Percentiles rank a stretch among this genome's conserved stretches.
Conservation (phyloP, 2,797 vertebrate genomes). For the Yasuhikotakia modesta region DNA sequence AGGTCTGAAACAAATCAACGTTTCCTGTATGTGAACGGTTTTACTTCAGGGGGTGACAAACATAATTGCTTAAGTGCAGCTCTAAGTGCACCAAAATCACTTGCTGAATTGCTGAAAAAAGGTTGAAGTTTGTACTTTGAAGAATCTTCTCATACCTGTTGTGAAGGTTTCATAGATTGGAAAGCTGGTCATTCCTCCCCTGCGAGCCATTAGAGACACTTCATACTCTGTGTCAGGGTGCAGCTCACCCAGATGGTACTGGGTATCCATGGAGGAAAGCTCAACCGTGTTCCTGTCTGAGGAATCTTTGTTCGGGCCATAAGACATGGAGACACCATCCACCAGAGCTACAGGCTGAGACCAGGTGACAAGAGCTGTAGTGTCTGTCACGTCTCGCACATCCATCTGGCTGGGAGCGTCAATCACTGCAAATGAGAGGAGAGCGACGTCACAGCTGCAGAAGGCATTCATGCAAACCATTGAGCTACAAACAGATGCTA, state of each 20-base stretch:
- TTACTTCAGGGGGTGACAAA: not conserved
- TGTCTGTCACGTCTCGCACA: conserved; percentile 90
- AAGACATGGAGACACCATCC: conserved; percentile 84
- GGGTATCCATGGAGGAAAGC: conserved; percentile 85
- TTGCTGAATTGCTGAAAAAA: not conserved
- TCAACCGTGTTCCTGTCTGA: conserved; percentile 81
- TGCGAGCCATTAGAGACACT: conserved; percentile 82
- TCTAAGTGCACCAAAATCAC: conserved; percentile 17
- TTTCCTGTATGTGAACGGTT: conserved; percentile 20
- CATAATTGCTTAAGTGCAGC: conserved; percentile 26
- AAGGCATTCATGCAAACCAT: not conserved
- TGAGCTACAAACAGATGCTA: conserved; percentile 20
- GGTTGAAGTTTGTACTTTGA: too few species aligned
- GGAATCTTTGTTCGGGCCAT: conserved; percentile 78
- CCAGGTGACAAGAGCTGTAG: conserved; percentile 91
- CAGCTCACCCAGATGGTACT: conserved; percentile 88
- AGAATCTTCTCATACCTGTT: conserved; percentile 84
- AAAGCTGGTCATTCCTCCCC: conserved; percentile 82
- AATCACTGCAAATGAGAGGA: conserved; percentile 75
- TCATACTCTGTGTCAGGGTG: conserved; percentile 89
- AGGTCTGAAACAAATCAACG: conserved; percentile 77
- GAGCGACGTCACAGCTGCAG: not conserved
- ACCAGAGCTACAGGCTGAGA: conserved; percentile 88
- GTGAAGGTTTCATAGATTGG: conserved; percentile 85
- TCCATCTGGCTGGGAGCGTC: conserved; percentile 90